Evolutionary conservation across 1,140 invertebrate species (phyloP).

Genomic region (Drosophila serrata): DNA sequence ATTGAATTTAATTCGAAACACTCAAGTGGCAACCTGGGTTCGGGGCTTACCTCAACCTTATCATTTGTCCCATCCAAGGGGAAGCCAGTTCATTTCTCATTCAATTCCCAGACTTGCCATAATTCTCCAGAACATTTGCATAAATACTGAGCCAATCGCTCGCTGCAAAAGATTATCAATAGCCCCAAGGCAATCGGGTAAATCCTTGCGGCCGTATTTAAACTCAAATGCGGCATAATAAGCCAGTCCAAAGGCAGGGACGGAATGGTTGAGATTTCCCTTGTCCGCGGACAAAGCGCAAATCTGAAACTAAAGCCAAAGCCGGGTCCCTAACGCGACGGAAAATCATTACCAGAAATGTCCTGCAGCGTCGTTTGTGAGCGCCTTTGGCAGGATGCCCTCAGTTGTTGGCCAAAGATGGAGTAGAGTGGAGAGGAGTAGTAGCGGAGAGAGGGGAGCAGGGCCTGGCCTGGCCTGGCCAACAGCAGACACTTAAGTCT

Average conservation of each 20-base stretch:
- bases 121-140: constrained; percentile 36
- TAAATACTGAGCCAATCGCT: constrained; percentile 31
- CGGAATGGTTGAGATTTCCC: constrained; percentile 30
- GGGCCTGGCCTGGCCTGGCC: constrained; percentile 13
- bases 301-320: constrained; percentile 48
- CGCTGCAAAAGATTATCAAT: constrained; percentile 49
- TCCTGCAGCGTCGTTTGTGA: constrained; percentile 78
- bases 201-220: constrained; percentile 54
- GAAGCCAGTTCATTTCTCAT: constrained; percentile 10
- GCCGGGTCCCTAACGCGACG: constrained; percentile 29
- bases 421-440: constrained; percentile 9
- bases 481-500: constrained; percentile 71
- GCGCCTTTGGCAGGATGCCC: constrained; percentile 71
- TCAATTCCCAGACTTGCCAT: constrained; percentile 31
- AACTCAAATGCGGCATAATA: constrained; percentile 71
- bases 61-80: neutral
- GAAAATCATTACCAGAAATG: constrained; percentile 77
- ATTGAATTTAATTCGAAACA: constrained; percentile 8
- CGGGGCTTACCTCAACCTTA: constrained; percentile 7
- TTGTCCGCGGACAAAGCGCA: constrained; percentile 8
- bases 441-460: neutral
- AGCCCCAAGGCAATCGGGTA: constrained; percentile 44
- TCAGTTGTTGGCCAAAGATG: constrained; percentile 25
- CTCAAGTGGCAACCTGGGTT: neutral
- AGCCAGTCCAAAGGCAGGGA: constrained; percentile 44